phyloP scores from a whole-genome alignment of 2,888 invertebrate species.

The Cacoxenus indagator region DNA sequence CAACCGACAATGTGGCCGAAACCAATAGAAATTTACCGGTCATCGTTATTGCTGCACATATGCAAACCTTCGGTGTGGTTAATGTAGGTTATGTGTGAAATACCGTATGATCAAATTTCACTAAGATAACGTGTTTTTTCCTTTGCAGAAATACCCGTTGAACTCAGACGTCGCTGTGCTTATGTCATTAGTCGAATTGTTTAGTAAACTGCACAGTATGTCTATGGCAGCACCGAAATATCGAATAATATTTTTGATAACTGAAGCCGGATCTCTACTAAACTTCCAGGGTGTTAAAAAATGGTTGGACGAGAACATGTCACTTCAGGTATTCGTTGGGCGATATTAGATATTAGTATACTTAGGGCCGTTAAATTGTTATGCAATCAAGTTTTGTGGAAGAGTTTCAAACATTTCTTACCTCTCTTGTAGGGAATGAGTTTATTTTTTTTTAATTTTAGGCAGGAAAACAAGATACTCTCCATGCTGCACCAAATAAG shows the following conservation, averaged over 20 bases:
- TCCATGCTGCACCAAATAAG: too few relatives aligned
- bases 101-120: neutral
- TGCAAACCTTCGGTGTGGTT: slow-evolving; percentile 90
- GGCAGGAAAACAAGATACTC: too few relatives aligned
- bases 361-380: neutral
- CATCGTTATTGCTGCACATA: slow-evolving; percentile 92
- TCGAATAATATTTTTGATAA: slow-evolving; percentile 88
- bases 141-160: slow-evolving; percentile 81
- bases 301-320: slow-evolving; percentile 83
- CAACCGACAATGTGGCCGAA: slow-evolving; percentile 72
- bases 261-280: slow-evolving; percentile 89
- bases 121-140: slow-evolving; percentile 17
- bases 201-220: slow-evolving; percentile 87
- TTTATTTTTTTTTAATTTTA: too few relatives aligned
- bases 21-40: slow-evolving; percentile 79
- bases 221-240: slow-evolving; percentile 80
- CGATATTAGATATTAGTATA: neutral
- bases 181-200: slow-evolving; percentile 87
- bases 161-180: slow-evolving; percentile 92
- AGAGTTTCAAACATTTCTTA: neutral
- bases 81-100: slow-evolving; percentile 79
- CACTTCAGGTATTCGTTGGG: slow-evolving; percentile 76
- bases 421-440: neutral
- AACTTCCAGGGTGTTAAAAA: slow-evolving; percentile 97
- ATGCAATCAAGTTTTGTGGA: neutral